Base-by-base conservation (phyloP, 1,140 invertebrate species). In the Sinella curviseta region DNA sequence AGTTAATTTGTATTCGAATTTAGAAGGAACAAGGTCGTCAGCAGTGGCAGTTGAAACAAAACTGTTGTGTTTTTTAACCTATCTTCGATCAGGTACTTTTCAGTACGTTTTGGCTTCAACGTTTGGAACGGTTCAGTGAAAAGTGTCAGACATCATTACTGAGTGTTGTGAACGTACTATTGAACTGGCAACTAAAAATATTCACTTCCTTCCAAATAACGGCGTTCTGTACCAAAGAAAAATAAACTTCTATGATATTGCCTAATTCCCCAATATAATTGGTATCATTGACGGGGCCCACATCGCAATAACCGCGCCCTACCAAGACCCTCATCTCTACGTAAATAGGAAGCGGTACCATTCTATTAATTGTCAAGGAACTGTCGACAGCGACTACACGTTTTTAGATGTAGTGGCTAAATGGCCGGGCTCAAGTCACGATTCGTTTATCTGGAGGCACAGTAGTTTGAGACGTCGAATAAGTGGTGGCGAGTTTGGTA, bases 361-460 rank as follows among this genome's bases (percentile, higher is more conserved):
- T 74, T 74, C 77, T 26, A 77, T 82, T 28, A 81, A 81, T 35
- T 85, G 87, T 0, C 87, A 89, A 86, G 84, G 79, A 31, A 84
- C 88, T 14, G 85, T 84, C 78, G 83, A 86, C 85, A 76, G 83
- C 4, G 76, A 86, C 16, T 78, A 86, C 0, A 78, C 35, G 74
- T 85, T 89, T 16, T 80, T 83, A 74, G 85, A 88, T 73, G 78
- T 86, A 48, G 86, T 87, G 20, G 83, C 84, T 60, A 78, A 85
- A 28, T 87, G 85, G 86, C 86, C 85, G 1, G 86, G 86, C 17
- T 83, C 79, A 54, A 79, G 77, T 20, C 86, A 87, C 78, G 87
- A 87, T 78, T 77, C 78, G 16, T 80, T 70, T 55, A 82, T 82
- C 33, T 82, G 78, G 76, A 33, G n/a, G n/a, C n/a, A n/a, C n/a